Base-by-base conservation (phyloP, 2,888 invertebrate species). In the Polydrusus cervinus region DNA sequence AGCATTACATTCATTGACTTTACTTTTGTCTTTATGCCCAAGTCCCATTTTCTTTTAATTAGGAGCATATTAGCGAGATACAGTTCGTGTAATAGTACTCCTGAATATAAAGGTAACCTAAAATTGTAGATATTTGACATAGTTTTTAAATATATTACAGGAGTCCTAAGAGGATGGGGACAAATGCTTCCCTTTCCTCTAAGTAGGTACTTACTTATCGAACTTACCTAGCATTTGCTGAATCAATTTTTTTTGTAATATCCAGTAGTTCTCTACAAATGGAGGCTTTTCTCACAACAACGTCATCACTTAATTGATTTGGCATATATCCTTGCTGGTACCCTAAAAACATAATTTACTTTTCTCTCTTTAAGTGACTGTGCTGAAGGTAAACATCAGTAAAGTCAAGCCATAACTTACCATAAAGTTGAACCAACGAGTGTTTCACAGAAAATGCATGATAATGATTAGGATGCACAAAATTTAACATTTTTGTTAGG, bases 401-500 rank as follows among this genome's bases (percentile, higher is more conserved):
- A 25, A 25, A 25, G 25, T 25, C 3, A 13, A 43, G 6, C 16
- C 2, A 8, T 55, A 53, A 8, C 71, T 65, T 61, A 76, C 76
- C 76, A 64, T 78, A 78, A 1, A 78, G 65, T 55, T 78, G 77
- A 7, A 78, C 75, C 38, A 78, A 66, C n/a, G 77, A 78, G 73
- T 78, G 77, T 47, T 75, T 78, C n/a, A 78, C 90, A 0, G 94
- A 91, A 82, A 94, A 95, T 79, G 94, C 89, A 81, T 95, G 94
- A 84, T 95, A 96, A 87, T 96, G 96, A 83, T 95, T 92, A 0
- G 93, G 93, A 87, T 96, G 96, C 71, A 96, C 87, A 80, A 96
- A 93, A 76, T 91, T 92, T 1, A 92, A 90, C 66, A 95, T 87
- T 80, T 94, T 93, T 61, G 90, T 90, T 9, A 94, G 83, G 3